phyloP scores from a whole-genome alignment of 2,797 vertebrate species.

The Agapornis canus region DNA sequence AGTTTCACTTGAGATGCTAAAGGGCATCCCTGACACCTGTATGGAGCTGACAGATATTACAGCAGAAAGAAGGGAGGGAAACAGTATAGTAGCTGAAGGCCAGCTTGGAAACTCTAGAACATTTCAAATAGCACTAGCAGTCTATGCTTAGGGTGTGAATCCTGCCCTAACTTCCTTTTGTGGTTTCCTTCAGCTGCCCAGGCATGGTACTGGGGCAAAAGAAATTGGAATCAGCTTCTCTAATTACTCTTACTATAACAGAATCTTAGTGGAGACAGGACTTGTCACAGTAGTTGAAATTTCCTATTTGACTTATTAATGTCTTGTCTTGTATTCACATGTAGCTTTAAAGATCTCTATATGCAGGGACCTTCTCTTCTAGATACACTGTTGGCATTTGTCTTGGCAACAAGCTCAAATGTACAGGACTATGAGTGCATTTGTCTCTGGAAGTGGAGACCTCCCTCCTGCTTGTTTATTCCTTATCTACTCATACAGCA shows the following conservation, averaged over 20 bases:
- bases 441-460: background rate
- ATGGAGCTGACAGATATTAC: background rate
- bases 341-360: background rate
- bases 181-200: background rate
- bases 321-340: background rate
- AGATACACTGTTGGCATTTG: background rate
- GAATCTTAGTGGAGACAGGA: background rate
- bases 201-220: background rate
- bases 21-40: background rate
- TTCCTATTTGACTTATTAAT: background rate
- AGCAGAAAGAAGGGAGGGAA: background rate
- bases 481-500: background rate
- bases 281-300: background rate
- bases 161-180: background rate
- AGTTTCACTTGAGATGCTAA: background rate
- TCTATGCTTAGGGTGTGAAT: background rate
- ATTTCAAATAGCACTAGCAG: background rate
- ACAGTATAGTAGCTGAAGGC: background rate
- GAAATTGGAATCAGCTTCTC: background rate
- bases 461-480: background rate
- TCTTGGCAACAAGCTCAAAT: background rate
- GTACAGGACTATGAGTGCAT: rapidly evolving
- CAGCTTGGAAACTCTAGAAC: background rate
- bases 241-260: background rate
- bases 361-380: background rate